phyloP scores from a whole-genome alignment of 2,888 invertebrate genomes.

The Girardia tigrina region DNA sequence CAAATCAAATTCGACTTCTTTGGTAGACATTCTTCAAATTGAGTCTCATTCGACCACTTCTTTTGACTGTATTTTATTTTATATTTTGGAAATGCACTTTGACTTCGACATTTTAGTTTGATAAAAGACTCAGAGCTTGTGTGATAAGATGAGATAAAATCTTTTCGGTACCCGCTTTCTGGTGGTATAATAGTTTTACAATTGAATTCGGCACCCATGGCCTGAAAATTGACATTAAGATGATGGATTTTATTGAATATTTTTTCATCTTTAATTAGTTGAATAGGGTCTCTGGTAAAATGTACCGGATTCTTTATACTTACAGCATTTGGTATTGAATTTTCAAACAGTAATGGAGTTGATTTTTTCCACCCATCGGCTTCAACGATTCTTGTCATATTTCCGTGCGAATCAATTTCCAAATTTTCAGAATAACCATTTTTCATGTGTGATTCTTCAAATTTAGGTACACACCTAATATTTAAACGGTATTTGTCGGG shows the following conservation, averaged over 20 bases:
- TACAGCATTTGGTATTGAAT: not conserved
- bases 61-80: not conserved
- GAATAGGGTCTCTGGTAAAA: not conserved
- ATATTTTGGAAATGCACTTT: not conserved
- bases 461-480: not conserved
- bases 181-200: not conserved
- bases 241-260: not conserved
- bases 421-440: not conserved
- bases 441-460: not conserved
- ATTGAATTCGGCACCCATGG: not conserved
- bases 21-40: not conserved
- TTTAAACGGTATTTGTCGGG: not conserved
- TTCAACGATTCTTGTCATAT: not conserved
- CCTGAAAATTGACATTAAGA: not conserved
- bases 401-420: not conserved
- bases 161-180: not conserved
- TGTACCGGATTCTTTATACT: not conserved
- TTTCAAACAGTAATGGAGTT: not conserved
- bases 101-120: not conserved
- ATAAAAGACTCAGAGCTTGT: not conserved
- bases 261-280: not conserved
- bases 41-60: not conserved
- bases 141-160: not conserved
- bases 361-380: not conserved
- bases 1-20: not conserved